A percentile compares a stretch with the other conserved stretches of the same genome.
Evolutionary conservation across 2,888 invertebrate species (phyloP).

Genomic region (Pyrrhopygopsis socrates): DNA sequence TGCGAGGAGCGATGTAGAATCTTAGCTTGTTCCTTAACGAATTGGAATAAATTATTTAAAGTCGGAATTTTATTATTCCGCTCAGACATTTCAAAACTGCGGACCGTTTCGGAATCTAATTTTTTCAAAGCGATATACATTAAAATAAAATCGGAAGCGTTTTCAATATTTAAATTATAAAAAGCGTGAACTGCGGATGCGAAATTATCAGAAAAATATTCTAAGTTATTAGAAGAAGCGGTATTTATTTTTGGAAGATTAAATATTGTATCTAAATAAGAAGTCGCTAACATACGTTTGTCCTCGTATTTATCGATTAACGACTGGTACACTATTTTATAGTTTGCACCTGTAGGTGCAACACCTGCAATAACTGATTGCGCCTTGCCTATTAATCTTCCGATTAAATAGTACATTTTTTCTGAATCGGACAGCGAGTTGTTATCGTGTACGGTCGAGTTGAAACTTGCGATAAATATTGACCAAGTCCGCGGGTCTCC

Average conservation of each 20-base stretch:
- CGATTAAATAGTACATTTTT: conserved; percentile 59
- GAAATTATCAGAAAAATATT: conserved; percentile 50
- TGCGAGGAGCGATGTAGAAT: conserved; percentile 9
- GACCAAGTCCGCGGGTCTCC: not conserved
- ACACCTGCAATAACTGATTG: conserved; percentile 46
- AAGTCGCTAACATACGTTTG: conserved; percentile 44
- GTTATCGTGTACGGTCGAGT: not conserved
- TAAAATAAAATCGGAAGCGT: conserved; percentile 56
- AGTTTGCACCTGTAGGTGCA: conserved; percentile 58
- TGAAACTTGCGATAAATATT: not conserved
- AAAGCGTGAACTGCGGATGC: conserved; percentile 29
- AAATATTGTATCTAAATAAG: conserved; percentile 58
- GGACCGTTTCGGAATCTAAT: conserved; percentile 52
- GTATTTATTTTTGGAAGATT: conserved; percentile 22
- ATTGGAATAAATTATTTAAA: not conserved
- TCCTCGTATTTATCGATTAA: conserved; percentile 64
- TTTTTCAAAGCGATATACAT: conserved; percentile 59
- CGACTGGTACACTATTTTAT: conserved; percentile 41
- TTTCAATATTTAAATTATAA: conserved; percentile 48
- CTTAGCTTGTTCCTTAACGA: conserved; percentile 24
- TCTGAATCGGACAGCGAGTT: conserved; percentile 29
- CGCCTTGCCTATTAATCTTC: conserved; percentile 63
- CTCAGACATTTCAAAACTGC: conserved; percentile 47
- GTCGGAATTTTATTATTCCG: conserved; percentile 24
- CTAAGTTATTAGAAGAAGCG: conserved; percentile 23